These are phyloP conservation scores for Chymomyza fuscimana DNA, from an alignment of 2,888 invertebrate genomes.

Conservation along the genomic window DNA sequence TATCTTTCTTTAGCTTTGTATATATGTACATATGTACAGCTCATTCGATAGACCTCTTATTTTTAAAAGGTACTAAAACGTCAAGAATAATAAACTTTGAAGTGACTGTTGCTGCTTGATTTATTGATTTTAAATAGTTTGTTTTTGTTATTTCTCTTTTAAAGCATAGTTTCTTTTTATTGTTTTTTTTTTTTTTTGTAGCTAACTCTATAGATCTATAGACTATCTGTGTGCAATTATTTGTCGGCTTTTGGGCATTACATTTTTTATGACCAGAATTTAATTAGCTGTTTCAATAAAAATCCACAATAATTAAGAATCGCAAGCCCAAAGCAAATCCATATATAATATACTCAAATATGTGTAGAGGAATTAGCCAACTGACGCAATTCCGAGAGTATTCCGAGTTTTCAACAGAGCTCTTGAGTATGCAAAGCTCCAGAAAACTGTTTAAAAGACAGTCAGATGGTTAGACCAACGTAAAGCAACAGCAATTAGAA, in stretches of 20 bases:
- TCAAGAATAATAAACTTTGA: neutral
- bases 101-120: neutral
- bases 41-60: neutral
- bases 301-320: neutral
- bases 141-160: neutral
- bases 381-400: constrained; percentile 35
- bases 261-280: neutral
- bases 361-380: constrained; percentile 18
- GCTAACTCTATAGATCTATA: too few relatives aligned
- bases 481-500: neutral
- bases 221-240: neutral
- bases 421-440: constrained; percentile 45
- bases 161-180: neutral
- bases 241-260: neutral
- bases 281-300: neutral
- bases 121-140: neutral
- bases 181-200: neutral
- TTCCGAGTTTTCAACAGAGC: constrained; percentile 15
- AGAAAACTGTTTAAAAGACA: neutral
- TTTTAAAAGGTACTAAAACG: neutral
- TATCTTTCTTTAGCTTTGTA: too few relatives aligned
- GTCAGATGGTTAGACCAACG: neutral
- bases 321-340: neutral
- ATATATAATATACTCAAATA: neutral
- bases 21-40: neutral